These are phyloP conservation scores for Marisa cornuarietis DNA, from an alignment of 1,140 invertebrate genomes.

Conservation along the genomic window DNA sequence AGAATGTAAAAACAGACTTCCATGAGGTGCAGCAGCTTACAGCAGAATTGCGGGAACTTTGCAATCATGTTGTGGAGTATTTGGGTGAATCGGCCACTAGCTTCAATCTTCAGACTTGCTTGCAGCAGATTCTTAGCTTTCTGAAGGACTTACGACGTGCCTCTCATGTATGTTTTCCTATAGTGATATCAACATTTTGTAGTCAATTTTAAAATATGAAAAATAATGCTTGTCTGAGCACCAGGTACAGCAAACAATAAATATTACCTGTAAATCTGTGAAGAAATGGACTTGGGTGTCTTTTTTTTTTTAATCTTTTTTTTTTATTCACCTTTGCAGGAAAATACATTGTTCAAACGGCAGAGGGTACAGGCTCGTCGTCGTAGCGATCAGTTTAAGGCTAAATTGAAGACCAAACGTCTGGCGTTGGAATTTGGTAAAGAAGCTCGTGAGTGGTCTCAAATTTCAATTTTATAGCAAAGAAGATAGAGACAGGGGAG, in stretches of 20 bases:
- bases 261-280: too few species aligned
- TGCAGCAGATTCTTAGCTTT: conserved; percentile 38
- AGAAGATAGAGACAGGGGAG: background rate
- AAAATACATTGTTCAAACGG: conserved; percentile 41
- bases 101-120: conserved; percentile 47
- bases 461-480: background rate
- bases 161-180: conserved; percentile 37
- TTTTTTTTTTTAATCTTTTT: background rate
- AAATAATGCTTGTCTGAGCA: too few species aligned
- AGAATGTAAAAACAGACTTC: conserved; percentile 48
- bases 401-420: conserved; percentile 36
- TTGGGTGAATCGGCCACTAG: conserved; percentile 44
- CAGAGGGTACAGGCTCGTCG: conserved; percentile 39
- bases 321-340: conserved; percentile 31
- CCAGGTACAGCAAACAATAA: too few species aligned
- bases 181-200: background rate
- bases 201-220: background rate
- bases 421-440: conserved; percentile 49
- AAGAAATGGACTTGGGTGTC: background rate
- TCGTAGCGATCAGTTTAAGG: conserved; percentile 42
- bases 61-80: conserved; percentile 42
- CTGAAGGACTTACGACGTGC: conserved; percentile 43
- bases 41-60: conserved; percentile 36
- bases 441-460: conserved; percentile 42
- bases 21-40: conserved; percentile 39